Evolutionary conservation across 2,888 invertebrate genomes (phyloP).

Genomic region (Lamproptera curius): DNA sequence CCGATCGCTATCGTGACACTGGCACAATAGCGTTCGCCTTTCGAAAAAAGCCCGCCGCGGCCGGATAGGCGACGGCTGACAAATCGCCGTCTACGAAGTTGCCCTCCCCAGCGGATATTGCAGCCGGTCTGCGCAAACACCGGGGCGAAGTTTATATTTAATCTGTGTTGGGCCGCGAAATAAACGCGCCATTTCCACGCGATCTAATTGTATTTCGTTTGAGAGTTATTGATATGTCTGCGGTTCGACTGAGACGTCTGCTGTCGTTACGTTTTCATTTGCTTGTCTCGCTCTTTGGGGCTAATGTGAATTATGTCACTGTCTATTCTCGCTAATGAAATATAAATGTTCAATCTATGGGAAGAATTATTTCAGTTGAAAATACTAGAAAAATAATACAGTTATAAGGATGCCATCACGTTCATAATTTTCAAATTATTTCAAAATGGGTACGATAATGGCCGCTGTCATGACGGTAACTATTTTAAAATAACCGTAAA

Average conservation of each 20-base stretch:
- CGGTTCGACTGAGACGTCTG: not conserved
- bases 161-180: conserved; percentile 35
- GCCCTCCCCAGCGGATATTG: conserved; percentile 43
- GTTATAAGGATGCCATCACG: too few relatives aligned
- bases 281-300: too few relatives aligned
- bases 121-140: conserved; percentile 33
- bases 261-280: too few relatives aligned
- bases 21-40: conserved; percentile 8
- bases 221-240: not conserved
- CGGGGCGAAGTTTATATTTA: conserved; percentile 53
- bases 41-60: not conserved
- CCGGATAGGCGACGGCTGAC: conserved; percentile 29
- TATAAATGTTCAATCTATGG: not conserved
- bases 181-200: not conserved
- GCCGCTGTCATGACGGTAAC: too few relatives aligned
- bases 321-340: too few relatives aligned
- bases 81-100: conserved; percentile 48
- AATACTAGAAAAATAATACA: too few relatives aligned
- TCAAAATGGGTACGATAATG: too few relatives aligned
- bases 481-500: too few relatives aligned
- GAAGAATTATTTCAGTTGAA: not conserved
- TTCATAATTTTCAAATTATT: too few relatives aligned
- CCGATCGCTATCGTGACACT: not conserved
- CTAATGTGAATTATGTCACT: too few relatives aligned
- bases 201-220: conserved; percentile 1